These are phyloP conservation scores for Cryptocephalus primarius DNA, from an alignment of 2,888 invertebrate species.

Conservation along the genomic window DNA sequence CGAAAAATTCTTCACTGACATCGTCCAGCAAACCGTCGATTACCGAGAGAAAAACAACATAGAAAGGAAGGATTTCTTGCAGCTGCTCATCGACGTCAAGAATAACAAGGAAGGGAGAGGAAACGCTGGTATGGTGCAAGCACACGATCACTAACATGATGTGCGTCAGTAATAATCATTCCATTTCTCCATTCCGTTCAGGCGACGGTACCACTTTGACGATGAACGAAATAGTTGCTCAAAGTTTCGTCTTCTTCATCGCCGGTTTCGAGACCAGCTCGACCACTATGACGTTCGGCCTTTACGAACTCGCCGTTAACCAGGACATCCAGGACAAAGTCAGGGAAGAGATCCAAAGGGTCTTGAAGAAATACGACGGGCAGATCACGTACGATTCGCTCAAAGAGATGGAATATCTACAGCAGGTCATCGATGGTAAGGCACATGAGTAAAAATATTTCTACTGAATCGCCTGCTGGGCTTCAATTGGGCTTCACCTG, in stretches of 20 bases:
- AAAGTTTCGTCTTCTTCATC: conserved; percentile 17
- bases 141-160: too few species aligned
- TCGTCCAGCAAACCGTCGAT: conserved; percentile 35
- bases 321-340: conserved; percentile 15
- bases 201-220: conserved; percentile 10
- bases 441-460: neutral
- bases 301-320: conserved; percentile 13
- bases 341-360: conserved; percentile 12
- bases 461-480: too few species aligned
- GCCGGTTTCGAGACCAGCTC: conserved; percentile 21
- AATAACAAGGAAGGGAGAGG: conserved; percentile 5
- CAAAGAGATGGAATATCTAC: conserved; percentile 17
- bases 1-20: conserved; percentile 35
- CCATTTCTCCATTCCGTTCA: too few species aligned
- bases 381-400: conserved; percentile 17
- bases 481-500: too few species aligned
- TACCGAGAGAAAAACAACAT: conserved; percentile 36
- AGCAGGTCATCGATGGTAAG: conserved; percentile 17
- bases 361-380: conserved; percentile 12
- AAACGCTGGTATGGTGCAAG: too few species aligned
- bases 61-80: conserved; percentile 42
- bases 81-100: conserved; percentile 33
- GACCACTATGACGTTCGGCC: conserved; percentile 17
- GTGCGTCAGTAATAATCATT: too few species aligned
- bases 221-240: conserved; percentile 15